Evolutionary conservation across 2,797 vertebrate genomes (phyloP).

Genomic region (Cirrhinus mrigala): DNA sequence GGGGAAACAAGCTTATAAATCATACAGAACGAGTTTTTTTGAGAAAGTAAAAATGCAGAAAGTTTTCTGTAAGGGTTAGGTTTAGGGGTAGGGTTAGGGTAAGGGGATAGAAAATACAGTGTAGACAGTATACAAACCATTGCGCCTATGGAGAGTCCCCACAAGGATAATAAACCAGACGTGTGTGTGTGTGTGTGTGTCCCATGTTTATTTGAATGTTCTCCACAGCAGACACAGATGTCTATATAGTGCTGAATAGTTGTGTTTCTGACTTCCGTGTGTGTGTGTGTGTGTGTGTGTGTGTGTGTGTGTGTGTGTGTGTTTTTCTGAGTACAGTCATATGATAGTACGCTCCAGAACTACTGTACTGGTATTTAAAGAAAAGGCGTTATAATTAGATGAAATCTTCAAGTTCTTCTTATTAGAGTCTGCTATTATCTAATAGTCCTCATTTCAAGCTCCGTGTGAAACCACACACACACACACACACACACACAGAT

Average conservation of each 20-base stretch:
- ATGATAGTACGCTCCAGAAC: not conserved
- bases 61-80: too few species aligned
- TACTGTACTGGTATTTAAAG: not conserved
- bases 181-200: not conserved
- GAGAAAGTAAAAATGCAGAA: too few species aligned
- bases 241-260: not conserved
- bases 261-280: not conserved
- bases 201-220: not conserved
- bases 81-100: too few species aligned
- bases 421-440: not conserved
- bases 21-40: too few species aligned
- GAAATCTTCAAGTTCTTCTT: not conserved
- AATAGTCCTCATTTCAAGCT: not conserved
- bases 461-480: constrained; percentile 11
- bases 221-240: not conserved
- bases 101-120: too few species aligned
- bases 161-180: too few species aligned
- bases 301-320: not conserved
- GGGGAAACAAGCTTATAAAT: too few species aligned
- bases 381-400: not conserved
- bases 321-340: not conserved
- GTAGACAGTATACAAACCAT: too few species aligned
- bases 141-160: too few species aligned
- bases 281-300: not conserved
- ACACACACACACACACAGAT: constrained; percentile 10